phyloP scores from a whole-genome alignment of 1,140 invertebrate genomes.

The Bombus superbus region DNA sequence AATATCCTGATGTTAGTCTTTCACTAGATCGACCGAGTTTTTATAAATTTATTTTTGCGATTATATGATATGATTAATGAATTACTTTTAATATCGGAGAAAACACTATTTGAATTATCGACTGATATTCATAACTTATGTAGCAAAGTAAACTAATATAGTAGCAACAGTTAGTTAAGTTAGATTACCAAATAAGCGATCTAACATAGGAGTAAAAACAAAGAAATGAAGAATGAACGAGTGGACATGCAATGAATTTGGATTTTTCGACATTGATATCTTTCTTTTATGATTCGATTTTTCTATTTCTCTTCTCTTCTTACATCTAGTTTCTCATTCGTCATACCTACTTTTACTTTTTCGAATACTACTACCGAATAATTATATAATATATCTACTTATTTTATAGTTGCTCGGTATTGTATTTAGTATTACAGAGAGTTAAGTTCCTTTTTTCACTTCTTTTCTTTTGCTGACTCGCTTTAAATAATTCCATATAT shows the following conservation, averaged over 20 bases:
- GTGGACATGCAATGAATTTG: not conserved
- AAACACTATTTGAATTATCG: too few species aligned
- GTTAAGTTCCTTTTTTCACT: too few species aligned
- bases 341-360: not conserved
- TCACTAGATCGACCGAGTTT: too few species aligned
- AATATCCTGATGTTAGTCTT: not conserved
- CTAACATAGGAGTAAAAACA: not conserved
- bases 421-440: too few species aligned
- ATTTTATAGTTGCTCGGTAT: not conserved
- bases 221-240: not conserved
- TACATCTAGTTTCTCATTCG: not conserved
- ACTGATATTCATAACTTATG: not conserved
- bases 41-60: too few species aligned
- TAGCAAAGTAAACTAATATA: not conserved
- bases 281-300: not conserved
- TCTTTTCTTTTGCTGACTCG: too few species aligned
- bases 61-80: too few species aligned
- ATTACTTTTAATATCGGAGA: too few species aligned
- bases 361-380: not conserved
- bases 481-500: not conserved
- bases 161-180: too few species aligned
- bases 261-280: not conserved
- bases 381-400: not conserved
- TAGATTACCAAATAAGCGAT: not conserved
- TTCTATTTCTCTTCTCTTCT: not conserved